phyloP scores from a whole-genome alignment of 2,113 vertebrate species.

The Cettia cetti region DNA sequence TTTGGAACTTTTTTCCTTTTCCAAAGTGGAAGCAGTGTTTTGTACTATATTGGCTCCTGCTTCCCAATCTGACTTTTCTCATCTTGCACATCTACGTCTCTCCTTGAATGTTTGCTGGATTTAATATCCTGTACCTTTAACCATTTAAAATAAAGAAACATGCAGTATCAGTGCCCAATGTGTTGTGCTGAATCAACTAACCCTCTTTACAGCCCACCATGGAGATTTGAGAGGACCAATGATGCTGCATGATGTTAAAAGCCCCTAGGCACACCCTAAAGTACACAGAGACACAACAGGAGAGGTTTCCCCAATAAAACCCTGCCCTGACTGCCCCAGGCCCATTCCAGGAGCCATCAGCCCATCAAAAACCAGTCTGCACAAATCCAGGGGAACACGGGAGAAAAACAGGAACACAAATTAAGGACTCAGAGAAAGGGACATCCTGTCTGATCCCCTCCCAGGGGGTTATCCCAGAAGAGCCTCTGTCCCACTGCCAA shows the following conservation, averaged over 20 bases:
- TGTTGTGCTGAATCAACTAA: neutral
- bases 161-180: neutral
- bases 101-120: neutral
- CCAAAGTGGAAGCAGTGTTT: neutral
- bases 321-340: neutral
- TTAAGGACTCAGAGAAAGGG: neutral
- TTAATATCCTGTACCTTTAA: neutral
- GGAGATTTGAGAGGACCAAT: neutral
- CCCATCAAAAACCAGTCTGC: neutral
- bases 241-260: neutral
- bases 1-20: neutral
- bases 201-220: neutral
- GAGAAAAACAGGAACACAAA: neutral
- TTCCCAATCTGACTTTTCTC: neutral
- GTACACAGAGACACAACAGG: neutral
- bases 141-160: neutral
- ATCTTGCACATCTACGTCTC: neutral
- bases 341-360: neutral
- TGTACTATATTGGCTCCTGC: neutral
- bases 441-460: fast-evolving
- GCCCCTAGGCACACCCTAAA: neutral
- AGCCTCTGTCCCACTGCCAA: fast-evolving
- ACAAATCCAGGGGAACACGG: neutral
- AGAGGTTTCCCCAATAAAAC: neutral
- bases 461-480: fast-evolving